Evolutionary conservation across 2,113 vertebrate genomes (phyloP).

Genomic region (Sylvia atricapilla): DNA sequence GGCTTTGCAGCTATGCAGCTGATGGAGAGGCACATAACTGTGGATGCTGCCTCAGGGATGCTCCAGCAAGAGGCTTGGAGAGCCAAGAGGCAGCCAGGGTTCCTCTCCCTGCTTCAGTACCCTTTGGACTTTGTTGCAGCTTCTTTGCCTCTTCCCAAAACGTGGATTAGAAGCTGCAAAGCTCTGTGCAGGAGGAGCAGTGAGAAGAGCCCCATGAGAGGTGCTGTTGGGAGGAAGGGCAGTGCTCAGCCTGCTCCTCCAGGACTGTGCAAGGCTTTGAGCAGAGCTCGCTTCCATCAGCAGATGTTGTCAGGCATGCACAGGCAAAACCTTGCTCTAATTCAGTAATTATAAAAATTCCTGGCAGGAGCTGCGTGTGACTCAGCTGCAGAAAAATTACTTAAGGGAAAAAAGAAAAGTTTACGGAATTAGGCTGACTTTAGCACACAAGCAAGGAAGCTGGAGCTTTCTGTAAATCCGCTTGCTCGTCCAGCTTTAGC

Average conservation of each 20-base stretch:
- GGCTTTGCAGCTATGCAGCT: conserved; percentile 38
- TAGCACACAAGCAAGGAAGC: conserved; percentile 30
- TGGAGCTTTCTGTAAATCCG: background rate
- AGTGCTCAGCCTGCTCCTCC: background rate
- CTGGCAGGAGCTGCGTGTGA: conserved; percentile 67
- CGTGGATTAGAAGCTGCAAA: background rate
- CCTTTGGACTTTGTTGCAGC: background rate
- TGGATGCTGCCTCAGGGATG: background rate
- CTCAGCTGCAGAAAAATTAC: conserved; percentile 70
- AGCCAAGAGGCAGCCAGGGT: background rate
- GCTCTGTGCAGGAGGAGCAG: background rate
- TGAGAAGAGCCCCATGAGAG: background rate
- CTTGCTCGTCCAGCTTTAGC: background rate
- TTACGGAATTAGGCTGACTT: conserved; percentile 45
- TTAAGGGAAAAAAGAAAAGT: background rate
- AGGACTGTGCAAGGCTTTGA: background rate
- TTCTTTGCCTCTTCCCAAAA: background rate
- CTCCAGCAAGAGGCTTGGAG: background rate
- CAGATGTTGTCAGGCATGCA: conserved; percentile 70
- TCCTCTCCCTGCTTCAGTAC: background rate
- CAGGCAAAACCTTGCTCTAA: conserved; percentile 63
- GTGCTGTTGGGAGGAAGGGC: background rate
- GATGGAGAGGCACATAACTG: background rate
- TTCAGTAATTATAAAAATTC: conserved; percentile 75
- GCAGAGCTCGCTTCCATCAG: conserved; percentile 29